Conservation (phyloP, 2,113 vertebrate species). For the Bufo bufo region DNA sequence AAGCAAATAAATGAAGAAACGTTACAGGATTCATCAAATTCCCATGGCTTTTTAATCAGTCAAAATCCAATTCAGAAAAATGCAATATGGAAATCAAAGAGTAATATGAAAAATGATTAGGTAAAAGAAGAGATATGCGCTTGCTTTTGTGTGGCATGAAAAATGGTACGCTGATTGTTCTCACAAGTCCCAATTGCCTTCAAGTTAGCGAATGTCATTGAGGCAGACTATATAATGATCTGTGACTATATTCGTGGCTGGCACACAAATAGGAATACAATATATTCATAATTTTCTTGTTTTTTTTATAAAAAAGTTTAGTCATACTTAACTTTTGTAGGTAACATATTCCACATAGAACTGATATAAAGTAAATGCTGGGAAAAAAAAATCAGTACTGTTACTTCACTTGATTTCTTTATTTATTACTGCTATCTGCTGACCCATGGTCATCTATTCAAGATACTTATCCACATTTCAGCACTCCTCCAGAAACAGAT, state of each 20-base stretch:
- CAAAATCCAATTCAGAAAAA: conserved; percentile 40
- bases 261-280: conserved; percentile 1
- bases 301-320: not conserved
- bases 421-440: too few relatives aligned
- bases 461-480: too few relatives aligned
- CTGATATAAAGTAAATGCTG: not conserved
- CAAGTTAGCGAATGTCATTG: conserved; percentile 30
- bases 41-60: conserved; percentile 35
- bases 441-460: too few relatives aligned
- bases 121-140: conserved; percentile 4
- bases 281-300: not conserved
- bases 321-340: not conserved
- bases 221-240: not conserved
- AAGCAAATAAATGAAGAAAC: conserved; percentile 34
- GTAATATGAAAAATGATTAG: conserved; percentile 34
- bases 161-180: conserved; percentile 38
- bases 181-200: conserved; percentile 2
- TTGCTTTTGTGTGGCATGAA: conserved; percentile 27
- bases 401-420: too few relatives aligned
- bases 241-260: not conserved
- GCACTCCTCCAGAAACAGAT: too few relatives aligned
- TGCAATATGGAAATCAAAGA: conserved; percentile 36
- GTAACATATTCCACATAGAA: not conserved
- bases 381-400: too few relatives aligned
- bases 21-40: conserved; percentile 34